Conservation (phyloP, 1,140 invertebrate genomes). For the Drosophila bifasciata region DNA sequence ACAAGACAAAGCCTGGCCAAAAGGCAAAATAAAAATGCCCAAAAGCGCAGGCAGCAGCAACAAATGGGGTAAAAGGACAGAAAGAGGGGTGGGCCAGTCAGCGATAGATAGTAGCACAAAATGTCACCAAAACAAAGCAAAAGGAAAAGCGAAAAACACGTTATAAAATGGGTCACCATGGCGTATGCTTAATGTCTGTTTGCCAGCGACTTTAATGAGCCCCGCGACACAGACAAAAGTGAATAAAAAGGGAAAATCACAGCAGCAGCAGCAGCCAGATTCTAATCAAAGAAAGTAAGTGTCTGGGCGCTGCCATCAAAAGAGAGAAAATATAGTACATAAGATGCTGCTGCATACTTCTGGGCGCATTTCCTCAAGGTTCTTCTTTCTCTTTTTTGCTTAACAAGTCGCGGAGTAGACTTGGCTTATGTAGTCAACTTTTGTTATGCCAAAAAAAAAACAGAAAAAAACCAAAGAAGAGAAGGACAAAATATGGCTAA, state of each 20-base stretch:
- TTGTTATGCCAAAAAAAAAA: constrained; percentile 58
- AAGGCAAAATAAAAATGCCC: constrained; percentile 50
- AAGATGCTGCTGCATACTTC: constrained; percentile 50
- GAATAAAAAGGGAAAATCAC: constrained; percentile 35
- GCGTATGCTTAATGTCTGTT: constrained; percentile 57
- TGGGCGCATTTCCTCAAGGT: constrained; percentile 56
- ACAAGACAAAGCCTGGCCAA: constrained; percentile 45
- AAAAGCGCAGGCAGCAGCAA: constrained; percentile 46
- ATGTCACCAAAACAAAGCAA: constrained; percentile 22
- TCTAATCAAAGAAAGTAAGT: constrained; percentile 68
- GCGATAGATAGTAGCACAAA: constrained; percentile 54
- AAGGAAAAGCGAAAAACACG: constrained; percentile 7
- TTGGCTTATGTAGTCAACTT: constrained; percentile 73
- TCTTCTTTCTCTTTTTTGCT: constrained; percentile 3
- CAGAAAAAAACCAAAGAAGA: constrained; percentile 4
- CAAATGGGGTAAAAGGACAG: constrained; percentile 9
- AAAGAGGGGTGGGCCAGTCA: constrained; percentile 13
- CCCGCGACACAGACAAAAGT: constrained; percentile 4
- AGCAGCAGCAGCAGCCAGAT: constrained; percentile 50
- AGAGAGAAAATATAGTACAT: constrained; percentile 35
- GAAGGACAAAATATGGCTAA: background rate
- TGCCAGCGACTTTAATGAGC: constrained; percentile 50
- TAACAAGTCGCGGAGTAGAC: too few relatives aligned
- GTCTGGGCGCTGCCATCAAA: constrained; percentile 51
- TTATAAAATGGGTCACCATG: constrained; percentile 49